A percentile compares a stretch with the other conserved stretches of the same genome.
These are phyloP conservation scores for Sceloporus undulatus DNA, from an alignment of 2,113 vertebrate species.

Conservation along the genomic window DNA sequence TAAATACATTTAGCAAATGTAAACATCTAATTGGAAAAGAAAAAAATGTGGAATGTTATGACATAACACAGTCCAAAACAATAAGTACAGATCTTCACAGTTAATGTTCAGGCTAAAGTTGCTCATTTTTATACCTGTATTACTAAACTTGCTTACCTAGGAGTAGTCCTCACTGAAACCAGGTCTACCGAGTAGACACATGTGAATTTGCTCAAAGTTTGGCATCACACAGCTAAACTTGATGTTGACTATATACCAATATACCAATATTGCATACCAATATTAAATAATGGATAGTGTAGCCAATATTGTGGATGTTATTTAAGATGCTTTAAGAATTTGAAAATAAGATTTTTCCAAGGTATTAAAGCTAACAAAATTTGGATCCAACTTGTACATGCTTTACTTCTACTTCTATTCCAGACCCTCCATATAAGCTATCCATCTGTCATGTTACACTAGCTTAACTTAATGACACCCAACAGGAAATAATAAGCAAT, in stretches of 20 bases:
- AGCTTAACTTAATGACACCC: neutral
- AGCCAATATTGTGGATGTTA: neutral
- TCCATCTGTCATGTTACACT: neutral
- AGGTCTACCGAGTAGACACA: neutral
- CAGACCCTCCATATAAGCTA: neutral
- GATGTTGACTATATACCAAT: neutral
- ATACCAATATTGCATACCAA: neutral
- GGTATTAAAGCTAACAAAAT: neutral
- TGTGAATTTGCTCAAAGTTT: neutral
- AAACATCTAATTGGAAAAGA: slow-evolving; percentile 38
- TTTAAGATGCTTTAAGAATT: neutral
- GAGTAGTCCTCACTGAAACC: neutral
- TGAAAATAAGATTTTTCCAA: neutral
- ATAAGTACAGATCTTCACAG: slow-evolving; percentile 16
- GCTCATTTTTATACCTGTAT: neutral
- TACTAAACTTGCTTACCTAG: neutral
- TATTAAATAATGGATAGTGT: neutral
- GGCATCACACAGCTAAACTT: neutral
- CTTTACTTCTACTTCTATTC: neutral
- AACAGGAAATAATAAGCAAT: neutral
- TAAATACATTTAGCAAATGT: slow-evolving; percentile 59
- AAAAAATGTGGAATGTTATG: neutral
- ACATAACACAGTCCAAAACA: slow-evolving; percentile 43
- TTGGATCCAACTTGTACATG: neutral
- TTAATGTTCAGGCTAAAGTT: neutral